Conservation (phyloP, 2,888 invertebrate species). For the Chironomus tentans region DNA sequence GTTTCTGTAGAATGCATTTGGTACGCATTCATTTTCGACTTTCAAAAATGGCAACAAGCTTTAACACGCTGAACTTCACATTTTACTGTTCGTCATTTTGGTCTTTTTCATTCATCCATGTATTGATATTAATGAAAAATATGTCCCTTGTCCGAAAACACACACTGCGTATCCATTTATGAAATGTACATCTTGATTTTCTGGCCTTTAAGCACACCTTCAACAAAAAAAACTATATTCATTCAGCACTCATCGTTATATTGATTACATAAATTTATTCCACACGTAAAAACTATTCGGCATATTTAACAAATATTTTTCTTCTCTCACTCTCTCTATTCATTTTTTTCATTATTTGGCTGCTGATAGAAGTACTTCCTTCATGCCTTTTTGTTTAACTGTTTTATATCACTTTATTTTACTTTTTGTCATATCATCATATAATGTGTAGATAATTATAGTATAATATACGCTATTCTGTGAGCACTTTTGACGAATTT, state of each 20-base stretch:
- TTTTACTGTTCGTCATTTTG: not conserved
- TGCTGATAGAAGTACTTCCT: too few relatives aligned
- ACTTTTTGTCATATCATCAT: too few relatives aligned
- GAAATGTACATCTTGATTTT: too few relatives aligned
- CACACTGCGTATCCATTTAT: too few relatives aligned
- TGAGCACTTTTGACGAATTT: too few relatives aligned
- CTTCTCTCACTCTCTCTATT: not conserved
- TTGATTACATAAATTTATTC: not conserved
- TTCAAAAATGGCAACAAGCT: not conserved
- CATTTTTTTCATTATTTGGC: too few relatives aligned
- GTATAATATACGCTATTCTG: too few relatives aligned
- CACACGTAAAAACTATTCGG: not conserved
- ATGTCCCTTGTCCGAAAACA: not conserved
- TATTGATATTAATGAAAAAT: not conserved
- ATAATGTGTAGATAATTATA: too few relatives aligned
- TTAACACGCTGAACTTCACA: not conserved
- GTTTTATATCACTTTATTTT: too few relatives aligned
- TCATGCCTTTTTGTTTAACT: too few relatives aligned
- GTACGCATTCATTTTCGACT: not conserved
- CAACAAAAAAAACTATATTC: not conserved
- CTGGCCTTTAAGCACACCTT: not conserved
- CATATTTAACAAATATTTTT: not conserved
- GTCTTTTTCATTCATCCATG: not conserved
- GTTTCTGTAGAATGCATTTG: not conserved
- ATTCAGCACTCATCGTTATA: not conserved